Conservation (phyloP, 1,140 invertebrate genomes). For the Calephelis virginiensis region DNA sequence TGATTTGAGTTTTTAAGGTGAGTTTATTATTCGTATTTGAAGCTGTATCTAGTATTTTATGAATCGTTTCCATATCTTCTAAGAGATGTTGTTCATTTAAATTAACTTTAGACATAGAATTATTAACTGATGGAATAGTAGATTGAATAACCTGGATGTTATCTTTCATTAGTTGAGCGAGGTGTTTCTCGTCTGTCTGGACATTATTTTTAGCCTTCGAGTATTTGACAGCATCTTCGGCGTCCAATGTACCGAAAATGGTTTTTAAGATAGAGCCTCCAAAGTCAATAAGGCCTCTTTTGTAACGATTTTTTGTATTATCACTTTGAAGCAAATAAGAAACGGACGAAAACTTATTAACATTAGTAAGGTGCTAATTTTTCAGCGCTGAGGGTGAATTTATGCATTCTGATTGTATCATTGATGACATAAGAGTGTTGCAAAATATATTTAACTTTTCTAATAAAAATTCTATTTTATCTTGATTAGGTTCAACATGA, state of each 20-base stretch:
- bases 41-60: conserved; percentile 12
- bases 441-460: conserved; percentile 15
- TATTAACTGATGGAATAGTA: conserved; percentile 29
- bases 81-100: conserved; percentile 25
- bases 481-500: conserved; percentile 16
- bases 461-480: conserved; percentile 17
- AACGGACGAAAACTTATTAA: conserved; percentile 26
- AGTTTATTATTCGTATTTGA: conserved; percentile 6
- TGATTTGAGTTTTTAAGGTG: conserved; percentile 7
- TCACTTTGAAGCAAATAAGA: conserved; percentile 20
- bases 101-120: conserved; percentile 28
- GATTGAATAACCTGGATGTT: conserved; percentile 32
- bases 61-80: conserved; percentile 11
- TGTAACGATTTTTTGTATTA: conserved; percentile 9
- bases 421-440: conserved; percentile 15
- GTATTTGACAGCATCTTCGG: conserved; percentile 29
- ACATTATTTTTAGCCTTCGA: conserved; percentile 26
- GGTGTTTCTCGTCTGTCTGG: conserved; percentile 30
- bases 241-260: conserved; percentile 28
- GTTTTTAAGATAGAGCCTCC: conserved; percentile 29
- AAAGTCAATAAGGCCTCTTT: conserved; percentile 26
- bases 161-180: conserved; percentile 27
- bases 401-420: conserved; percentile 14
- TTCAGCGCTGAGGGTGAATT: conserved; percentile 14
- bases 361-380: conserved; percentile 15